Percentiles rank a stretch among this genome's conserved stretches.
These are phyloP conservation scores for Isurus oxyrinchus DNA, from an alignment of 2,113 vertebrate species.

Conservation along the genomic window DNA sequence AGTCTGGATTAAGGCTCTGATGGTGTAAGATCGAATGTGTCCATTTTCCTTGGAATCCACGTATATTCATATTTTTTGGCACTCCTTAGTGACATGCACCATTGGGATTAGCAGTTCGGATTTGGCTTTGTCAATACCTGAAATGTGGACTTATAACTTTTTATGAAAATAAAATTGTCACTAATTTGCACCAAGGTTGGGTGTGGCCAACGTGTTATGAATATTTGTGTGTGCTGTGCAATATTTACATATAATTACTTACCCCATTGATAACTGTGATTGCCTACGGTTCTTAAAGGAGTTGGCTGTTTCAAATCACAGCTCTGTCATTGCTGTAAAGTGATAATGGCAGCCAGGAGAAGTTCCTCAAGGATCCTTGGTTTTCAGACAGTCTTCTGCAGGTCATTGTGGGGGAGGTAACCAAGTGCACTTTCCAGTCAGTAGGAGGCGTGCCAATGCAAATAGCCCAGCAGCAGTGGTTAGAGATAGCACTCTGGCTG, in stretches of 20 bases:
- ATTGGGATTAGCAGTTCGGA: not conserved
- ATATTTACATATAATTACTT: not conserved
- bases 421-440: too few species aligned
- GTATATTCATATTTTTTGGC: not conserved
- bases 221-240: not conserved
- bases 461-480: too few species aligned
- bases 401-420: too few species aligned
- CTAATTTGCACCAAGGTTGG: not conserved
- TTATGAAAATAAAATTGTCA: not conserved
- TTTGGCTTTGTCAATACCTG: not conserved
- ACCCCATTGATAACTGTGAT: not conserved
- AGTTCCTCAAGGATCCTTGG: not conserved
- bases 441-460: too few species aligned
- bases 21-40: not conserved
- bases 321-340: not conserved
- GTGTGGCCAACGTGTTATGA: not conserved
- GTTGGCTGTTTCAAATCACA: not conserved
- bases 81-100: not conserved
- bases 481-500: too few species aligned
- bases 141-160: not conserved
- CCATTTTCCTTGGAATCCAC: not conserved
- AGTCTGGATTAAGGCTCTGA: not conserved
- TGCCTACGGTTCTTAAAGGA: not conserved
- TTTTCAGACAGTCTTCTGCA: too few species aligned
- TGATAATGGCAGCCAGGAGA: not conserved